Base-by-base conservation (phyloP, 1,140 invertebrate genomes). In the Trachymyrmex cornetzi region DNA sequence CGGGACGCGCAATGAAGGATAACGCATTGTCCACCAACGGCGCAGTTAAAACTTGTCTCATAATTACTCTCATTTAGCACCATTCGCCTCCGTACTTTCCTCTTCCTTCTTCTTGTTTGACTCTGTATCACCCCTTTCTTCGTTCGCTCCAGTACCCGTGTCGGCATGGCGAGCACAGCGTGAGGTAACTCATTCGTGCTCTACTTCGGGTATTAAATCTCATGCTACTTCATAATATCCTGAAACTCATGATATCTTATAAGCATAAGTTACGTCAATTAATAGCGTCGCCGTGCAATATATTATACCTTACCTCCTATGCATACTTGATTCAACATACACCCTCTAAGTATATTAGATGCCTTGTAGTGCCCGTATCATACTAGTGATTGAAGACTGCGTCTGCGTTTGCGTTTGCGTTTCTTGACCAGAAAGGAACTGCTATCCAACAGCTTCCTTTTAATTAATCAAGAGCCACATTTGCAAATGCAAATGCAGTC, bases 1-100 rank as follows among this genome's bases (percentile, higher is more conserved):
- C 67, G 57, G 67, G 57, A 6, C 30, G 38, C 88, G 94, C 93
- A 94, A 95, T 94, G 94, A 94, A 93, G 93, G 92, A 94, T 95
- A 94, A 94, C 92, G 93, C 91, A 94, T 94, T 95, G 93, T 95
- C 93, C 92, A 94, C 88, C 89, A 88, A 82, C 72, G 91, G 90
- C 89, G 91, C 94, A 94, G 93, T 95, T 95, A 95, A 95, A 95
- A 94, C 94, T 95, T 95, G 94, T 93, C 93, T 93, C 94, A 91
- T 94, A 94, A 95, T 95, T 95, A 95, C 93, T 93, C 93, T 94
- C 93, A 94, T 95, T 94, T 93, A 94, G 91, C 89, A 90, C 88
- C 91, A 93, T 92, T 90, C 86, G 84, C 90, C 77, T 85, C 66
- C 88, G 57, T 19, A 55, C 77, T 48, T 71, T 67, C 77, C 7